Base-by-base conservation (phyloP, 2,888 invertebrate genomes). In the Neocrepidodera transversa region DNA sequence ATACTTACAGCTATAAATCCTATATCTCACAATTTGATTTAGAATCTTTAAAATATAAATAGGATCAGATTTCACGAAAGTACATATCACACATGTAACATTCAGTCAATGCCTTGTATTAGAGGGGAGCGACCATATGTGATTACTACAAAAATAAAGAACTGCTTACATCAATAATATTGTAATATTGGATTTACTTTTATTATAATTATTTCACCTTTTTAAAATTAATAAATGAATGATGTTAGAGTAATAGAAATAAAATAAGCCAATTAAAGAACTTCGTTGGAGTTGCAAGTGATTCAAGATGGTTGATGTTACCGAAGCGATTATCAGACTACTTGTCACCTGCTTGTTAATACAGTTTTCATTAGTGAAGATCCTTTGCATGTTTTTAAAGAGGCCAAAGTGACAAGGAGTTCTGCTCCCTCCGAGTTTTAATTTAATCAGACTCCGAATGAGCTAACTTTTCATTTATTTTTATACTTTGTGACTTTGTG, bases 381-480 rank as follows among this genome's bases (percentile, higher is more conserved):
- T 57, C 67, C 64, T 68, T 71, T 69, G 69, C 70, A 69, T 67
- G 67, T 68, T 69, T 71, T 71, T 70, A 70, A 70, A 69, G 68
- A 68, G n/a, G 66, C 47, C 56, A 52, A 61, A 68, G 72, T 71
- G 71, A 70, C 73, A 69, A 71, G 70, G 59, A 70, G 68, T 67
- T 65, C 35, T 38, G 64, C 59, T 67, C 71, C 66, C 68, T 68
- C 65, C 64, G 60, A 63, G 35, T 23, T 74, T 75, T 72, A 75
- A 75, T 75, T 75, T 74, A 75, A 75, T 75, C 74, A 73, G 72
- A 66, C 65, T 64, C 64, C 68, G 72, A 74, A 74, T 73, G 74
- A 73, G 74, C 72, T 71, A 75, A 75, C 70, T 75, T 74, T 74
- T 73, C 73, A 72, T 75, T 75, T 74, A 74, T 74, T 74, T 73